Percentiles rank a stretch among this genome's conserved stretches.
Evolutionary conservation across 2,888 invertebrate species (phyloP).

Genomic region (Drosophila macrothrix): DNA sequence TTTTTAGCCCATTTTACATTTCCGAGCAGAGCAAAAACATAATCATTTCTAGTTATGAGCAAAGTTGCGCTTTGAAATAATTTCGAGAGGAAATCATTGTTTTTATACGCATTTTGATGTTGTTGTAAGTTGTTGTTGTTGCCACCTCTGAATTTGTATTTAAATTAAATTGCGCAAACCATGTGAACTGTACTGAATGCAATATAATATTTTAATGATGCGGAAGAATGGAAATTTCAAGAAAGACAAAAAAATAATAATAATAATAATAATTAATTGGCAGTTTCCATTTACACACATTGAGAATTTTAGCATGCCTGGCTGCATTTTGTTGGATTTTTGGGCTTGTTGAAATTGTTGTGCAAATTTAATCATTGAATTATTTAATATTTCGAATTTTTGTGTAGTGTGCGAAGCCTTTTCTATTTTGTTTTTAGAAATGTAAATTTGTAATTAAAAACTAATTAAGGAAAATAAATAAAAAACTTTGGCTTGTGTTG

Average conservation of each 20-base stretch:
- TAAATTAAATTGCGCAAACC: not conserved
- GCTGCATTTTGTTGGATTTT: not conserved
- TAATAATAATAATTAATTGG: not conserved
- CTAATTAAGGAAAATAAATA: not conserved
- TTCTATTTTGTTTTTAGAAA: not conserved
- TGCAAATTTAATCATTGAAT: not conserved
- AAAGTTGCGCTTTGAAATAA: conserved; percentile 56
- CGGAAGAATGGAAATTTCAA: not conserved
- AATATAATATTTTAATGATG: not conserved
- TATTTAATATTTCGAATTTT: not conserved
- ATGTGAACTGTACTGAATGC: not conserved
- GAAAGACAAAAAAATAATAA: not conserved
- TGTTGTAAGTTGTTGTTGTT: not conserved
- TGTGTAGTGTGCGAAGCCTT: not conserved
- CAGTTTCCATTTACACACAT: not conserved
- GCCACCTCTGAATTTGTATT: not conserved
- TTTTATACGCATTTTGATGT: conserved; percentile 30
- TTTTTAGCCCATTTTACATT: conserved; percentile 9
- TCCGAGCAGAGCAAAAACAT: conserved; percentile 35
- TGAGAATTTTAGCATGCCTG: not conserved
- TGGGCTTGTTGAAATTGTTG: not conserved
- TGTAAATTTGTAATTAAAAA: not conserved
- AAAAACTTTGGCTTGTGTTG: fast-evolving
- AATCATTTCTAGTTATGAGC: conserved; percentile 68
- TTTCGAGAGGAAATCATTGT: conserved; percentile 39